phyloP scores from a whole-genome alignment of 1,140 invertebrate species.

The Phthorimaea operculella region DNA sequence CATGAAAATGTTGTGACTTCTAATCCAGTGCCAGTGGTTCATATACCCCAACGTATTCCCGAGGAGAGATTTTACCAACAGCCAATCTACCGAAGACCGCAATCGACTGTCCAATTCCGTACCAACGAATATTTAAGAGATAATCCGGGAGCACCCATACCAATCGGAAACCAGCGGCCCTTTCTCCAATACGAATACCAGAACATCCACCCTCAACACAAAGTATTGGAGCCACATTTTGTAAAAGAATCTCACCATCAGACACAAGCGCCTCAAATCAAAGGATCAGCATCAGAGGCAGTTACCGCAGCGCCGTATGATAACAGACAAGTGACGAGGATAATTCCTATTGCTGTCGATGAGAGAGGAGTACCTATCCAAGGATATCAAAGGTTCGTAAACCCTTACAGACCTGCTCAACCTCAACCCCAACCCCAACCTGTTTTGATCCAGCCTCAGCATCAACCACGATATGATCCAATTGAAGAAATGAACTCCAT shows the following conservation, averaged over 20 bases:
- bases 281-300: conserved; percentile 26
- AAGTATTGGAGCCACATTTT: conserved; percentile 58
- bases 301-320: conserved; percentile 36
- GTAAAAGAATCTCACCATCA: conserved; percentile 34
- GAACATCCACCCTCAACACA: conserved; percentile 19
- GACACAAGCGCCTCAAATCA: conserved; percentile 26
- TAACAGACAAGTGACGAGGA: conserved; percentile 37
- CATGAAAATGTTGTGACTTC: conserved; percentile 55
- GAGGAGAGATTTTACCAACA: conserved; percentile 62
- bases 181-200: conserved; percentile 61
- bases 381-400: conserved; percentile 52
- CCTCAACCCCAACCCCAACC: conserved; percentile 17
- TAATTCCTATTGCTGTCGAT: conserved; percentile 52
- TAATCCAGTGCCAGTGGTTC: conserved; percentile 57
- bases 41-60: conserved; percentile 46
- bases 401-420: conserved; percentile 39
- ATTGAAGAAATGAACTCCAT: conserved; percentile 49
- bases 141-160: conserved; percentile 59
- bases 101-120: conserved; percentile 61
- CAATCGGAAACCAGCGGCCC: conserved; percentile 64
- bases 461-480: conserved; percentile 44
- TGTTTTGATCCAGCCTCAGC: conserved; percentile 14
- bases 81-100: conserved; percentile 60
- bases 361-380: conserved; percentile 53
- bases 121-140: conserved; percentile 62